These are phyloP conservation scores for Tachina lurida DNA, from an alignment of 2,888 invertebrate genomes.

Conservation along the genomic window DNA sequence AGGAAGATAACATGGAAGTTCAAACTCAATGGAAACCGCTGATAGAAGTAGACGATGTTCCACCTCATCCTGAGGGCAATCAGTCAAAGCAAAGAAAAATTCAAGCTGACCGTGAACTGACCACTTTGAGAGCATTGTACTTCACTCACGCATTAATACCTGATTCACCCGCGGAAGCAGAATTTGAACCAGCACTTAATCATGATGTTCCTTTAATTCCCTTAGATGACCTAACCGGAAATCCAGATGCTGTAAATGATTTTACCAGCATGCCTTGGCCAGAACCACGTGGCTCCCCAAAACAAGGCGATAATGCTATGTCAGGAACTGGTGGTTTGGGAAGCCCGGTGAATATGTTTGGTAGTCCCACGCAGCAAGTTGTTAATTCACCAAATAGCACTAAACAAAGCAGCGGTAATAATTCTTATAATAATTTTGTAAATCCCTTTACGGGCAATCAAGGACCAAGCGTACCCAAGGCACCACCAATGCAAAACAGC, in stretches of 20 bases:
- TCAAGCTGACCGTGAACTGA: constrained; percentile 93
- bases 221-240: constrained; percentile 93
- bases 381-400: constrained; percentile 66
- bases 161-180: constrained; percentile 93
- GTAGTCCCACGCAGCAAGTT: constrained; percentile 36
- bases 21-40: constrained; percentile 90
- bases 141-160: constrained; percentile 93
- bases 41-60: constrained; percentile 87
- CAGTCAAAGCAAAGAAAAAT: constrained; percentile 94
- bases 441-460: constrained; percentile 76
- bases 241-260: constrained; percentile 91
- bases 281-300: constrained; percentile 89
- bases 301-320: constrained; percentile 76
- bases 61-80: constrained; percentile 87
- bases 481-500: constrained; percentile 65
- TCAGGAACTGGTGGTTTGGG: constrained; percentile 68
- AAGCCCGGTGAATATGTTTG: constrained; percentile 69
- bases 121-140: constrained; percentile 91
- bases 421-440: constrained; percentile 79
- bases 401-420: constrained; percentile 62
- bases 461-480: constrained; percentile 66
- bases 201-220: constrained; percentile 93
- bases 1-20: constrained; percentile 92
- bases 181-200: constrained; percentile 90
- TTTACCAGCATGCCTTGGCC: constrained; percentile 92